phyloP scores from a whole-genome alignment of 2,113 vertebrate species.

The Eptesicus fuscus region DNA sequence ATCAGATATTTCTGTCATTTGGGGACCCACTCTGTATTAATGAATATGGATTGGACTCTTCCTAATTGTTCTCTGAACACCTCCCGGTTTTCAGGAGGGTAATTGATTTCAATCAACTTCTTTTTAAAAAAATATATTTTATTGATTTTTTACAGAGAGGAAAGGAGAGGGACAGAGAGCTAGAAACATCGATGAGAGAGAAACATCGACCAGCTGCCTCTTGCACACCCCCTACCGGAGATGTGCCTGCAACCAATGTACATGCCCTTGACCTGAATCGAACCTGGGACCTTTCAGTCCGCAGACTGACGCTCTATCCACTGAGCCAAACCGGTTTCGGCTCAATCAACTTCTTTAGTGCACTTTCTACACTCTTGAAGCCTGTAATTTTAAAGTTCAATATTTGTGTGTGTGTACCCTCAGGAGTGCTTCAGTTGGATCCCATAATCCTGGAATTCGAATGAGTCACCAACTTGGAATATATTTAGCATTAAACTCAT shows the following conservation, averaged over 20 bases:
- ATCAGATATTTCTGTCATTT: slow-evolving; percentile 67
- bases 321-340: too few species aligned
- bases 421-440: slow-evolving; percentile 62
- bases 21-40: slow-evolving; percentile 69
- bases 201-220: too few species aligned
- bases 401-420: slow-evolving; percentile 66
- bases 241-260: too few species aligned
- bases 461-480: slow-evolving; percentile 22
- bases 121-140: too few species aligned
- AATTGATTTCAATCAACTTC: slow-evolving; percentile 75
- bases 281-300: too few species aligned
- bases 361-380: slow-evolving; percentile 56
- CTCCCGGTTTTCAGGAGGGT: slow-evolving; percentile 62
- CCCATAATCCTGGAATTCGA: slow-evolving; percentile 47
- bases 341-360: slow-evolving; percentile 68
- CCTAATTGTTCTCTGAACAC: slow-evolving; percentile 70
- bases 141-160: too few species aligned
- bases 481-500: slow-evolving; percentile 26
- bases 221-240: too few species aligned
- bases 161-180: too few species aligned
- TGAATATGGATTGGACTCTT: slow-evolving; percentile 70
- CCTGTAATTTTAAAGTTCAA: slow-evolving; percentile 71
- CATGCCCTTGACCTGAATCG: too few species aligned
- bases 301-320: too few species aligned
- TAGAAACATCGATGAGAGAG: too few species aligned